phyloP scores from a whole-genome alignment of 2,797 vertebrate species.

The Oreochromis grahami region DNA sequence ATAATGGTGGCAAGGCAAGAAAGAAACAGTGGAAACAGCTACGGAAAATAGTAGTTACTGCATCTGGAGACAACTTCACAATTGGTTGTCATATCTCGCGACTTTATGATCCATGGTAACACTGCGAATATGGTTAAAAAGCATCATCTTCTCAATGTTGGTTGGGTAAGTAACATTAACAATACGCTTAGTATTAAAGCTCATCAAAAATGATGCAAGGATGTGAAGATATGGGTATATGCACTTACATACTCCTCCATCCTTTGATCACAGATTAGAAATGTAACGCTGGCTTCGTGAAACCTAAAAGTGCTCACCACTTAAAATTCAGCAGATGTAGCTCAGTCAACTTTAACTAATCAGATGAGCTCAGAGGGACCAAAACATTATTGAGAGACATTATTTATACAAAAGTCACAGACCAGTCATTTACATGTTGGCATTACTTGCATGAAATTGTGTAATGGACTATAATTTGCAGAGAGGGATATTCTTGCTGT shows the following conservation, averaged over 20 bases:
- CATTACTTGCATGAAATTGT: not conserved
- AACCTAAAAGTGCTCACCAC: not conserved
- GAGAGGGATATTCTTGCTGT: not conserved
- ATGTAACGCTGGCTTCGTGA: not conserved
- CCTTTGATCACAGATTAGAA: not conserved
- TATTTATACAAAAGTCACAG: not conserved
- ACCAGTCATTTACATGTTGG: not conserved
- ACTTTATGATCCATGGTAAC: not conserved
- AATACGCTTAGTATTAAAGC: not conserved
- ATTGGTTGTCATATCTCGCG: not conserved
- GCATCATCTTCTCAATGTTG: not conserved
- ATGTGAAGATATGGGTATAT: not conserved
- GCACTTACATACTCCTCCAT: not conserved
- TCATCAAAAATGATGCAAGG: conserved; percentile 1
- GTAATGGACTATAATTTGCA: not conserved
- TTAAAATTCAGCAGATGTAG: conserved; percentile 1
- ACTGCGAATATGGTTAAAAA: not conserved
- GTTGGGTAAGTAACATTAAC: not conserved
- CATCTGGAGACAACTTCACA: not conserved
- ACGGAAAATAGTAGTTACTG: not conserved
- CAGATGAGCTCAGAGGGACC: not conserved
- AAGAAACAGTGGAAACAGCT: not conserved
- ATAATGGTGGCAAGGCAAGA: not conserved
- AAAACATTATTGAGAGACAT: not conserved
- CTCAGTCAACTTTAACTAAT: not conserved